Percentiles rank a stretch among this genome's conserved stretches.
These are phyloP conservation scores for Vidua chalybeata DNA, from an alignment of 2,113 vertebrate genomes.

Conservation along the genomic window DNA sequence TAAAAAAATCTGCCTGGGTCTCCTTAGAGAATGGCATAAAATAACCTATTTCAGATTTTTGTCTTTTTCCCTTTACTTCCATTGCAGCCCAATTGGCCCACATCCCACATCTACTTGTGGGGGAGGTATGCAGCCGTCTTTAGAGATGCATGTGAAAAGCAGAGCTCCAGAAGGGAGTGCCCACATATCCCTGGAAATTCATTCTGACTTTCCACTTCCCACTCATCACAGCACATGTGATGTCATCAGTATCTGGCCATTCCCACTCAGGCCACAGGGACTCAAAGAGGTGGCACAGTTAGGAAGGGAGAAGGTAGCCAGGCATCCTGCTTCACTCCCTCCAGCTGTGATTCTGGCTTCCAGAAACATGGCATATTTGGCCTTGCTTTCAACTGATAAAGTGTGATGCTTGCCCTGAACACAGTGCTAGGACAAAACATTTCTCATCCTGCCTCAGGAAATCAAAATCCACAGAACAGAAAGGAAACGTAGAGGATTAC, in stretches of 20 bases:
- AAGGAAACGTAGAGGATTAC: background rate
- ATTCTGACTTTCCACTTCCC: background rate
- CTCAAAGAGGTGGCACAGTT: accelerated
- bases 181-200: background rate
- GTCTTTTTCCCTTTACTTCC: background rate
- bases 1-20: background rate
- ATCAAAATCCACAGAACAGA: background rate
- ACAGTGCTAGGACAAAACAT: background rate
- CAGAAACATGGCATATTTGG: accelerated
- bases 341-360: background rate
- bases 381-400: background rate
- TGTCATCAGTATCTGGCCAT: background rate
- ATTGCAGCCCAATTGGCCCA: background rate
- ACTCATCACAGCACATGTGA: background rate
- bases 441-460: background rate
- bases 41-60: background rate
- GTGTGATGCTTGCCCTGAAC: background rate
- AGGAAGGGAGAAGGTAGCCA: background rate
- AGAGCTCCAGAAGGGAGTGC: background rate
- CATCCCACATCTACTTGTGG: background rate
- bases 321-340: accelerated
- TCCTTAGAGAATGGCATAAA: background rate
- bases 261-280: background rate
- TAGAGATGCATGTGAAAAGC: background rate
- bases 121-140: background rate